Evolutionary conservation across 2,888 invertebrate species (phyloP).

Genomic region (Eretmocerus hayati): DNA sequence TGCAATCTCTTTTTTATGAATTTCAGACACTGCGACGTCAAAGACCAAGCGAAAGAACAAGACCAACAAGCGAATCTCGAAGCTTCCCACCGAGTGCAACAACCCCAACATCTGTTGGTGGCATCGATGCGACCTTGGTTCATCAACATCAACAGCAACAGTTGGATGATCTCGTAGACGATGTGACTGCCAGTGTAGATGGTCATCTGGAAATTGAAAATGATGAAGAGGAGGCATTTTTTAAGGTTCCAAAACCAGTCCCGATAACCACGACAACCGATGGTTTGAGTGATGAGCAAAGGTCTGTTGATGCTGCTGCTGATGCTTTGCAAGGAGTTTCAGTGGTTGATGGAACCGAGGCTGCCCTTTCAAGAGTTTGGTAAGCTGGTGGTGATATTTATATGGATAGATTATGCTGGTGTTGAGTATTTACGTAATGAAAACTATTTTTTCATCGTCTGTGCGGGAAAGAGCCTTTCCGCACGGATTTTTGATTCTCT

Average conservation of each 20-base stretch:
- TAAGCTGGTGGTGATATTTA: background rate
- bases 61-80: constrained; percentile 54
- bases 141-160: background rate
- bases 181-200: constrained; percentile 44
- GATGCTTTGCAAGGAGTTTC: constrained; percentile 7
- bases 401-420: too few relatives aligned
- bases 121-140: background rate
- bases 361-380: constrained; percentile 15
- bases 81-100: constrained; percentile 58
- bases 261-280: background rate
- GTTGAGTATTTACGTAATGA: too few relatives aligned
- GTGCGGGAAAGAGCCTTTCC: too few relatives aligned
- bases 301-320: background rate
- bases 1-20: too few relatives aligned
- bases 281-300: background rate
- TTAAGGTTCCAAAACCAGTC: constrained; percentile 45
- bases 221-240: constrained; percentile 53
- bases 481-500: too few relatives aligned
- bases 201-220: constrained; percentile 50
- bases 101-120: too few relatives aligned
- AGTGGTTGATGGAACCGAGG: constrained; percentile 13
- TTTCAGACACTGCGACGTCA: constrained; percentile 57
- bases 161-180: constrained; percentile 48
- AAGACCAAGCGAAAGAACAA: constrained; percentile 53
- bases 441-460: too few relatives aligned